Evolutionary conservation across 2,113 vertebrate species (phyloP), one percentile per base, ranked within the genome.

Genomic region (Emydocephalus ijimae): DNA sequence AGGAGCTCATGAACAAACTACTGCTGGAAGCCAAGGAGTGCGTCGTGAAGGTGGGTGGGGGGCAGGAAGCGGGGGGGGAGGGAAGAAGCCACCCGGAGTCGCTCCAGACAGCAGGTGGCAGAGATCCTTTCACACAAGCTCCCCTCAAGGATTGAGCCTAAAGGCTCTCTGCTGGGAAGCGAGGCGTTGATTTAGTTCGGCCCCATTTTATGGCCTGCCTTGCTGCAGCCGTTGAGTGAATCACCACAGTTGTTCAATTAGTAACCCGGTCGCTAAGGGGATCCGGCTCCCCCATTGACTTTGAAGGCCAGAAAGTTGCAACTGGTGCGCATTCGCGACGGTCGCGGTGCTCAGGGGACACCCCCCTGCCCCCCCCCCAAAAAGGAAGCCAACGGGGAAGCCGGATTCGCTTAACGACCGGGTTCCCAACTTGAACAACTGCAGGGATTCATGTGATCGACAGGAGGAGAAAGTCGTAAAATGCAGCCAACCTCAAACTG

Each of bases 1-100:
- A 99, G 93, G 99, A 99, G 92, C 97, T 99, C n/a, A 99, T 99
- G 96, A 99, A 98, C 96, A 99, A 99, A 95, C 98, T 99, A n/a
- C 94, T 99, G 18, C 96, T 98, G 8, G 99, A 99, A 93, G 98
- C 99, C 95, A 99, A 99, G 97, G 99, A 99, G 24, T 99, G 98
- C n/a, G 98, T 99, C 43, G 94, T 98, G 92, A 99, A 99, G 98
- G 99, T 99, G 92, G 97, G 96, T 18, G 29, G 14, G 12, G 18
- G 6, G 11, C 1, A 1, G 8, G n/a, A 56, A 20, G 55, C 18
- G 21, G 4, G 2, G 4, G 43, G 43, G 21, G 29, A 43, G 24
- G 52, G 54, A 50, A n/a, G 10, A 15, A 87, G 95, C 56, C 5
- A 5, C 55, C 5, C 56, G 6, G 56, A 7, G 6, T 57, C 6